These are phyloP conservation scores for Solenopsis invicta DNA, from an alignment of 1,140 invertebrate species.

Conservation along the genomic window DNA sequence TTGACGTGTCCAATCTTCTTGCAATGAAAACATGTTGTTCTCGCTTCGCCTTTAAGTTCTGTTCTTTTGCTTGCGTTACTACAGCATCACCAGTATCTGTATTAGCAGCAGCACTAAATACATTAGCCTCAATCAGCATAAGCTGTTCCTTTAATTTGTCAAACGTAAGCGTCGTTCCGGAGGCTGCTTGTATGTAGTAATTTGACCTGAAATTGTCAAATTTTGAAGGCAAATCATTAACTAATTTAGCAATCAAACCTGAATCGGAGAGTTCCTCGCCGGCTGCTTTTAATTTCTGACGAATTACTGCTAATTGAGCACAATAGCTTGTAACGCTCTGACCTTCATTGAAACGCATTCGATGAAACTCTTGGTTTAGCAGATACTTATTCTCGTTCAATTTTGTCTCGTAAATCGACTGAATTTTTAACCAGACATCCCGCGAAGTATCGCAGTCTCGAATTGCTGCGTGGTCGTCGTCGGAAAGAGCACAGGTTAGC, in stretches of 20 bases:
- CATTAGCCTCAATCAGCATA: neutral
- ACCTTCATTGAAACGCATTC: neutral
- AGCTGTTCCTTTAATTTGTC: neutral
- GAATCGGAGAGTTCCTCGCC: neutral
- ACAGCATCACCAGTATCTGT: neutral
- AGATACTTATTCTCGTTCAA: neutral
- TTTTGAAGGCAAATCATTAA: neutral
- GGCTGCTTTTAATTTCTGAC: neutral
- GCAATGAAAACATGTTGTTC: constrained; percentile 2
- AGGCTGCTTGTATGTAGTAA: neutral
- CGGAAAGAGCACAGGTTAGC: neutral
- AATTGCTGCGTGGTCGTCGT: neutral
- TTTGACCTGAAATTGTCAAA: constrained; percentile 11
- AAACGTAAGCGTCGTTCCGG: neutral
- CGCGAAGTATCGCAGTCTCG: neutral
- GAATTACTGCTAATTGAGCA: neutral
- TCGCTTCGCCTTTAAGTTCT: neutral
- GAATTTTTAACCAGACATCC: neutral
- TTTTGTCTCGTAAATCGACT: neutral
- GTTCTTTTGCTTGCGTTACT: neutral
- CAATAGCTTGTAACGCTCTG: neutral
- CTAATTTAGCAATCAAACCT: constrained; percentile 1
- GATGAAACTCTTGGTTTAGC: neutral
- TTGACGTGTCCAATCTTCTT: neutral
- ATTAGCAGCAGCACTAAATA: neutral